Base-by-base conservation (phyloP, 2,113 vertebrate genomes). In the Seriola dumerili region DNA sequence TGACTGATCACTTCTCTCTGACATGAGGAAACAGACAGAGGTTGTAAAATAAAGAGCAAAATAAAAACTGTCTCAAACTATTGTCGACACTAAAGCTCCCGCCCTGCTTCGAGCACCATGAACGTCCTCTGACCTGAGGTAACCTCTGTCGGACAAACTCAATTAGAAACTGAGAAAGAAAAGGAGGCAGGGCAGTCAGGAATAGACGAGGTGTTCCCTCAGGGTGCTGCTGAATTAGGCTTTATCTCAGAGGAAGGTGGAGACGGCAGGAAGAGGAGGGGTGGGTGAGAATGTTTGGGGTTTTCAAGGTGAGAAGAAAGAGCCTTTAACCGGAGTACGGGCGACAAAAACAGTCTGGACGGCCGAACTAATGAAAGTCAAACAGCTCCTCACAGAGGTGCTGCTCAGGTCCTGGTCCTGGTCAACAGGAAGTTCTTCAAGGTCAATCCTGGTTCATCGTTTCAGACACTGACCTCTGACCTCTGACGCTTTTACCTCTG, bases 211-310 rank as follows among this genome's bases (percentile, higher is more conserved):
- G 65, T 25, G 23, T 81, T 71, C 72, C 85, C 88, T 83, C 48
- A 63, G 79, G 88, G 79, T 46, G 76, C 62, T 57, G 48, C 1
- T 86, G 84, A 91, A 91, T 78, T 78, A 88, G 88, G 84, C 79
- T 83, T 73, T 57, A 78, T 88, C 90, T 83, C 81, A 81, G 57
- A 83, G 85, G 88, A 84, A 44, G 73, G 55, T 21, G 75, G 29
- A 25, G 54, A 13, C 2, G 34, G 36, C 46, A 21, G n/a, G 65
- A 69, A 14, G 52, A 44, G 25, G 72, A 40, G 69, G 72, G 57
- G 42, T 0, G 58, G 9, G n/a, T 11, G 40, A 11, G 29, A 3
- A 19, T 44, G 25, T 13, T 78, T 78, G 29, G 62, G 50, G 13
- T 70, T 66, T 67, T 71, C 64, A 84, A n/a, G 74, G 72, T 85